Base-by-base conservation (phyloP, 2,797 vertebrate genomes). In the Aphelocoma californica region DNA sequence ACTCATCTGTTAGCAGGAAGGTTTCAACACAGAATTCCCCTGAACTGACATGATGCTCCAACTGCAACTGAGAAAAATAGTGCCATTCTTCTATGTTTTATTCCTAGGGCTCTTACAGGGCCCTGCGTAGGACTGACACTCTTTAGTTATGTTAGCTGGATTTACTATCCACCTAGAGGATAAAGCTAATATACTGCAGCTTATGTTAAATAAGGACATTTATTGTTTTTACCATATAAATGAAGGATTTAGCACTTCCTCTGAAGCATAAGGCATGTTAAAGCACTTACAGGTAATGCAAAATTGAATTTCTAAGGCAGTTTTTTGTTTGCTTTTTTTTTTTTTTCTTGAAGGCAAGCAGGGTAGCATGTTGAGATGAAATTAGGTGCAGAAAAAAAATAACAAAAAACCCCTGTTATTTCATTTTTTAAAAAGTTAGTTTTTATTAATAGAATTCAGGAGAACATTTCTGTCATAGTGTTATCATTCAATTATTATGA, bases 211-310 rank as follows among this genome's bases (percentile, higher is more conserved):
- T 15, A 67, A 83, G 34, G 10, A 10, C 36, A 36, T 91, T 60
- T 82, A 69, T 93, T 94, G 45, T 60, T 89, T 95, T 96, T 92
- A 69, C 79, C 53, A 92, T 82, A 79, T 82, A 92, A 91, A 86
- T 91, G 90, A 94, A 95, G 77, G 45, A 74, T 91, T 57, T 84
- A 80, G 21, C 61, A 72, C 89, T 95, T 96, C 40, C 36, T 86
- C 31, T 72, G 51, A 79, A 40, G 18, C 20, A 53, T 40, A 45
- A 64, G 38, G 15, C 24, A 77, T 69, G 23, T 14, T 47, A 47
- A 83, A 92, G 25, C 13, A 29, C 19, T 34, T 85, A 42, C 34
- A 31, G 6, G 23, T 23, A 65, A 48, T 9, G 7, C 5, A 77
- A 86, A 87, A 69, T 1, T 34, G 32, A 77, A 65, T 79, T 73